Percentiles rank a stretch among this genome's conserved stretches.
Conservation (phyloP, 2,113 vertebrate genomes). For the Xenotilapia caudafasciata region DNA sequence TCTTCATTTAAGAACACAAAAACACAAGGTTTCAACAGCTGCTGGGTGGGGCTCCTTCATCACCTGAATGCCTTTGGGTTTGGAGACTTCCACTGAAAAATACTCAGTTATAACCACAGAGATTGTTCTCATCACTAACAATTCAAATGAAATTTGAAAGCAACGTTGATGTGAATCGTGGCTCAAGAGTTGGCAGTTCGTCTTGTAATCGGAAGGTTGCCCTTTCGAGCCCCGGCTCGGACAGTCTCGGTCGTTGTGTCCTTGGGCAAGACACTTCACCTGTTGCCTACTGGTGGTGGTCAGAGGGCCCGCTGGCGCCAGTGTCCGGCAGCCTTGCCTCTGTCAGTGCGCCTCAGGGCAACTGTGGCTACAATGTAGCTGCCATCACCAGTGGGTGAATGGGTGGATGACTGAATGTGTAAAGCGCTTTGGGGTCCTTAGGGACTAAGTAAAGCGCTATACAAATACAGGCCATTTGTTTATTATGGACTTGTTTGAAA, state of each 20-base stretch:
- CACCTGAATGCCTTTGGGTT: not conserved
- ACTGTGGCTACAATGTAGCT: not conserved
- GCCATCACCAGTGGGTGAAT: not conserved
- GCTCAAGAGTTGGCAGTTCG: not conserved
- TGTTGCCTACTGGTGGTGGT: not conserved
- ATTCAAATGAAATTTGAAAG: not conserved
- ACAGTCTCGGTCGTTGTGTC: not conserved
- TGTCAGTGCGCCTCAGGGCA: fast-evolving
- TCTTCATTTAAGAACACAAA: not conserved
- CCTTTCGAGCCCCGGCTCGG: not conserved
- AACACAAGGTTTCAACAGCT: not conserved
- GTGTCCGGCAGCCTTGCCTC: not conserved
- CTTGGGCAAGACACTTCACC: not conserved
- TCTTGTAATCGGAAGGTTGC: not conserved
- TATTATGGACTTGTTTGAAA: not conserved
- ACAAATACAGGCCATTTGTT: not conserved
- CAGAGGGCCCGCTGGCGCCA: fast-evolving
- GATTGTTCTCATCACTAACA: not conserved
- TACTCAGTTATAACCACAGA: not conserved
- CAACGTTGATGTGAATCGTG: not conserved
- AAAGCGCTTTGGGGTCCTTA: not conserved
- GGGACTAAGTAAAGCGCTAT: not conserved
- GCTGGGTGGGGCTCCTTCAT: not conserved
- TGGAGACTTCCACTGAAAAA: not conserved
- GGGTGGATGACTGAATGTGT: not conserved